phyloP scores from a whole-genome alignment of 2,888 invertebrate genomes.

The Erebia palarica region DNA sequence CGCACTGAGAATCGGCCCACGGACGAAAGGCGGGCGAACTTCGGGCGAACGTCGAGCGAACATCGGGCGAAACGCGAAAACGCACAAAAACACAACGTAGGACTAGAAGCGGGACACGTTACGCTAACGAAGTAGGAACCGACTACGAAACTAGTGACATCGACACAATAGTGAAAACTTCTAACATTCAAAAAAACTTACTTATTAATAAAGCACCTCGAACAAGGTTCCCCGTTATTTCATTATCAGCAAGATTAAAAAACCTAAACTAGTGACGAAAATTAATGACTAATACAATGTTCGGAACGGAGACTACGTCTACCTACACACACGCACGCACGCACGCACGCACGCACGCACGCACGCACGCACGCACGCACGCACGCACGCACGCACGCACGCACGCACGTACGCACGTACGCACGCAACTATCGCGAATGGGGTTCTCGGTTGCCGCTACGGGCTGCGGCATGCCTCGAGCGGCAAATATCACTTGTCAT shows the following conservation, averaged over 20 bases:
- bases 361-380: conserved; percentile 43
- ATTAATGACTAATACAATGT: conserved; percentile 27
- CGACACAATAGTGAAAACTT: conserved; percentile 32
- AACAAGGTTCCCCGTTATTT: conserved; percentile 29
- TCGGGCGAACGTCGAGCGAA: background rate
- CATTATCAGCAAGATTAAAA: conserved; percentile 32
- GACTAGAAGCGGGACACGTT: conserved; percentile 60
- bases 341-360: conserved; percentile 44
- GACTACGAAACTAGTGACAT: conserved; percentile 39
- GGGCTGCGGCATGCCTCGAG: conserved; percentile 5
- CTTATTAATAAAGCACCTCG: conserved; percentile 39
- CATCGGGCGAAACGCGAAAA: conserved; percentile 11
- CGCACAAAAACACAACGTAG: conserved; percentile 51
- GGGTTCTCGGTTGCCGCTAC: conserved; percentile 58
- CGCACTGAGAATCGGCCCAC: background rate
- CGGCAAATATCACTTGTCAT: background rate
- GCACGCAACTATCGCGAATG: conserved; percentile 59
- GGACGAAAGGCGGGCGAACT: background rate
- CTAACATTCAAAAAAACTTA: conserved; percentile 34
- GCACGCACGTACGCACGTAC: conserved; percentile 42
- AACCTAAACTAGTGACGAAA: conserved; percentile 37
- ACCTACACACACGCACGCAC: conserved; percentile 39
- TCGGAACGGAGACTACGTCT: conserved; percentile 25
- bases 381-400: conserved; percentile 41
- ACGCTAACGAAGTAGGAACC: conserved; percentile 37